Base-by-base conservation (phyloP, 37 sponge, comb jelly and placozoan species). In the Bolinopsis microptera region DNA sequence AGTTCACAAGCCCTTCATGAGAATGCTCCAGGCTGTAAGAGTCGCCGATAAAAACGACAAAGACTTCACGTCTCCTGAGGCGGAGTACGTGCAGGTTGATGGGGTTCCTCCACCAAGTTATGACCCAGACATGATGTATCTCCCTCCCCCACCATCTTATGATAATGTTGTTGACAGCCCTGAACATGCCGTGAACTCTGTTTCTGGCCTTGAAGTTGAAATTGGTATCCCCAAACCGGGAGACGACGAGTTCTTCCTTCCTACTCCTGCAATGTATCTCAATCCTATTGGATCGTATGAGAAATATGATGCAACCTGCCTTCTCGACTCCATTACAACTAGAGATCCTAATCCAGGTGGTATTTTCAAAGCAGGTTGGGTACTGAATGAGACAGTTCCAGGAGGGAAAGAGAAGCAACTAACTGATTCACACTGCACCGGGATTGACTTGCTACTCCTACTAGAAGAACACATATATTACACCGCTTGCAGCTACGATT, bases 21-120 rank as follows among this genome's bases (percentile, higher is more conserved):
- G 90, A 2, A 86, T 86, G 90, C 39, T 86, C 2, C 3, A 86
- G 13, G 41, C 36, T 0, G 90, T 86, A 3, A 38, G 90, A 40
- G 61, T 86, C 0, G 90, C 90, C 13, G 38, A 86, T 25, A 86
- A 86, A 48, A 86, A 86, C 36, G 90, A 86, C 35, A 86, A 86
- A 27, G 31, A 38, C 31, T 86, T 41, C 39, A 26, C 3, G 24
- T 27, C 23, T 28, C 90, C 80, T 13, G 5, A 16, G 13, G 80
- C 1, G 34, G 32, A 77, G 36, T 77, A 77, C 33, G 80, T 77
- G 0, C 34, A 27, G 1, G 80, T 77, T 35, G 80, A 35, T 35
- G 80, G 32, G 18, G 5, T 77, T 35, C 26, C 74, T 21, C 80
- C 80, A 35, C 80, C 80, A 77, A 27, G 33, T 16, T 77, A 86